A percentile compares a stretch with the other conserved stretches of the same genome.
Conservation (phyloP, 1,140 invertebrate species). For the Orchesella cincta region DNA sequence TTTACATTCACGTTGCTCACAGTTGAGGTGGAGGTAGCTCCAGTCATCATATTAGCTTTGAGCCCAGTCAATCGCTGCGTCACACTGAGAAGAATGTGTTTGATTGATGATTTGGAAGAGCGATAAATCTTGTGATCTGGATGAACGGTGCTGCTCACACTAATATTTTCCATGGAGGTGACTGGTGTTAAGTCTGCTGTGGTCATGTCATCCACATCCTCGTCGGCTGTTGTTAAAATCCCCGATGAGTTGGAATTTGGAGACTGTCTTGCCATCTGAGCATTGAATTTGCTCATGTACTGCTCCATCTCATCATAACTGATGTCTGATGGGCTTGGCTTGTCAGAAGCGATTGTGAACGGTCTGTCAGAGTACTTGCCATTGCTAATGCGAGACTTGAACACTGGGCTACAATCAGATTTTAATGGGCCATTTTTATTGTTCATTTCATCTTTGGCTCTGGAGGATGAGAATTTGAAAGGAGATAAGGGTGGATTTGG, state of each 20-base stretch:
- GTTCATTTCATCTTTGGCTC: slow-evolving; percentile 25
- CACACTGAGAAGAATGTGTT: slow-evolving; percentile 57
- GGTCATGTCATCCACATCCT: slow-evolving; percentile 60
- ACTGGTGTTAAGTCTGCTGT: slow-evolving; percentile 58
- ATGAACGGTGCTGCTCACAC: slow-evolving; percentile 60
- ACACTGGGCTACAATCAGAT: slow-evolving; percentile 5
- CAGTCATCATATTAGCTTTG: slow-evolving; percentile 45
- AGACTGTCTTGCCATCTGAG: slow-evolving; percentile 60
- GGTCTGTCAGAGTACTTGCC: slow-evolving; percentile 59
- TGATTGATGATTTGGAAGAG: slow-evolving; percentile 58
- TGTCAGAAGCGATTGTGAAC: slow-evolving; percentile 72
- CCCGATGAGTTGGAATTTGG: slow-evolving; percentile 58
- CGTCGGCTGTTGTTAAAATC: slow-evolving; percentile 50
- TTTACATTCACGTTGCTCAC: slow-evolving; percentile 28
- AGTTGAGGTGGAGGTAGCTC: slow-evolving; percentile 4
- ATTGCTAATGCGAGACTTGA: slow-evolving; percentile 42
- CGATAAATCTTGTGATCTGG: slow-evolving; percentile 77
- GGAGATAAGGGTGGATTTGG: slow-evolving; percentile 15
- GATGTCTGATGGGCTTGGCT: slow-evolving; percentile 57
- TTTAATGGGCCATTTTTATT: background rate
- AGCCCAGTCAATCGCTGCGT: slow-evolving; percentile 54
- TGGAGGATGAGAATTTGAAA: background rate
- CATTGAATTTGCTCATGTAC: slow-evolving; percentile 62
- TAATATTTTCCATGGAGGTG: slow-evolving; percentile 57
- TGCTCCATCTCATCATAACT: slow-evolving; percentile 63